Evolutionary conservation across 23 tunicate species (phyloP), one percentile per base, ranked within the genome.

Genomic region (Ciona savignyi): DNA sequence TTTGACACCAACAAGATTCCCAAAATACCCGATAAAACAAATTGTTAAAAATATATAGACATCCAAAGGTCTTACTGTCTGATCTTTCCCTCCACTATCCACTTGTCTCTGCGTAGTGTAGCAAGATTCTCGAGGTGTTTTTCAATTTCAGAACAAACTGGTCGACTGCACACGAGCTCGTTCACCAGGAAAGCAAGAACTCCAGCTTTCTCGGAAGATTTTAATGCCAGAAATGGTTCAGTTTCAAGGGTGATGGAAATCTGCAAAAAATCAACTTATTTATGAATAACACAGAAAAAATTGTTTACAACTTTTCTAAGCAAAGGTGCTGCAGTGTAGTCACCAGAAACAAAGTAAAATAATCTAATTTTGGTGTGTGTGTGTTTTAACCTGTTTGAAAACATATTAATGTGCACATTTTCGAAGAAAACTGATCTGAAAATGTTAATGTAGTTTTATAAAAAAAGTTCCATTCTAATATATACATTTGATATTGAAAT

Each of bases 41-140:
- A n/a, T n/a, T n/a, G n/a, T n/a, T n/a, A n/a, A n/a, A n/a, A n/a
- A 11, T 49, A 49, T 49, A 49, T 11, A 49, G 20, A 49, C 20
- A 49, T 11, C 21, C 33, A 30, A 31, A 1, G 11, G 4, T 79
- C 97, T 75, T 62, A 91, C 97, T 91, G 97, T 60, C 97, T 64
- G 33, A 91, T 91, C 66, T 84, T 89, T 34, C 97, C 97, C 75
- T 91, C 97, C 66, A 91, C 97, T 23, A 91, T 73, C 97, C 97
- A 91, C 63, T 91, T 91, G 69, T 91, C 97, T 62, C 97, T 70
- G 24, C 89, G 74, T 64, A 91, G 70, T 0, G 90, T 79, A 2
- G 91, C 86, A 9, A 91, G 70, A 15, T 74, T 78, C 27, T 84
- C 90, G 15, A 91, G 75, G 60, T 84, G 84, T 25, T 73, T 73